Evolutionary conservation across 1,140 invertebrate genomes (phyloP), one percentile per base, ranked within the genome.

Genomic region (Aphidius gifuensis): DNA sequence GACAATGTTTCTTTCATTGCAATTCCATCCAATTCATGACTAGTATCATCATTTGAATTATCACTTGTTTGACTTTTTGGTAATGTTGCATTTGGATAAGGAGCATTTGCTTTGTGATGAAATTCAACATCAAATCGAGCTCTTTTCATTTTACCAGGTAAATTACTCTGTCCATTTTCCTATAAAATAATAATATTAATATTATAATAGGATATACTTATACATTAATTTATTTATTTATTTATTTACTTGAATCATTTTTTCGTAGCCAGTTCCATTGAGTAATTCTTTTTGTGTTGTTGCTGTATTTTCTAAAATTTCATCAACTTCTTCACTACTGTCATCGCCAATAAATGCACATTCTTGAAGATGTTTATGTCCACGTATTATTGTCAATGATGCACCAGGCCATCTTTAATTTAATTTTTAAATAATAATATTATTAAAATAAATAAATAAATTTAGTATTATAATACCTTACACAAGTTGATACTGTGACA

Each of bases 261-360:
- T 11, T 5, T 38, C 39, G 21, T 42, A 48, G 45, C 49, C 57
- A 21, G 58, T 64, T 6, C 58, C 60, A 45, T 67, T 68, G 21
- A 71, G 46, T 7, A 71, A 48, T 16, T 66, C 75, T 32, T 32
- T 32, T 38, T 64, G 62, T 66, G 75, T 74, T 11, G 76, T 50
- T 1, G 69, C 74, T 7, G 73, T 78, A 32, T 32, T 32, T 69
- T 87, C 84, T 21, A 84, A 62, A 3, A 88, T 71, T 68, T 89
- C 87, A 23, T 89, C 87, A 6, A 87, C 60, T 67, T 90, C 88
- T 72, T 90, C 89, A 3, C 88, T 89, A 0, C 88, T 90, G 68
- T 89, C 85, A 68, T 91, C 88, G 3, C 90, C 90, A 57, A 92
- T 90, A 74, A 91, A 92, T 0, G 90, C 90, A 68, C 90, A 92